phyloP scores from a whole-genome alignment of 2,113 vertebrate genomes.

The Ardeotis arabs region DNA sequence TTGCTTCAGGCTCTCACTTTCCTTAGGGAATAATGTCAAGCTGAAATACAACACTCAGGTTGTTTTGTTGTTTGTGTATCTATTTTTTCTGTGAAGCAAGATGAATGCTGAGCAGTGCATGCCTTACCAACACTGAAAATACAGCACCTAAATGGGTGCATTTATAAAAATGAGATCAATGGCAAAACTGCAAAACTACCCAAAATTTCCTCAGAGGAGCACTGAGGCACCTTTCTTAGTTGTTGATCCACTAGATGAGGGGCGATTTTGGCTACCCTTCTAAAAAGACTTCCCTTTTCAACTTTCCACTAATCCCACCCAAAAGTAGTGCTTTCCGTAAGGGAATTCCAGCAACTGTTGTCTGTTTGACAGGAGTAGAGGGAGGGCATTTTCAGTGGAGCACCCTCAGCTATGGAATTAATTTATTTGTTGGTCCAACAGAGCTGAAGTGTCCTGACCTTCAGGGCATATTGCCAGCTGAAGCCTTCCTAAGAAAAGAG shows the following conservation, averaged over 20 bases:
- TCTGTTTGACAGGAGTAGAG: neutral
- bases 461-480: neutral
- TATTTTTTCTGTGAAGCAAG: neutral
- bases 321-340: neutral
- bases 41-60: neutral
- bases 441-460: neutral
- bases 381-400: neutral
- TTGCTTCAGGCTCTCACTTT: neutral
- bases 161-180: neutral
- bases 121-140: neutral
- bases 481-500: neutral
- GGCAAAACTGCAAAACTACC: neutral
- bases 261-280: neutral
- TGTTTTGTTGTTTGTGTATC: neutral
- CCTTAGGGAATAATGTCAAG: neutral
- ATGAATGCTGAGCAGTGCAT: neutral
- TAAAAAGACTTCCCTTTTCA: neutral
- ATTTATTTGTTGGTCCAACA: neutral
- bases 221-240: neutral
- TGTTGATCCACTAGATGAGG: neutral
- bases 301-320: accelerated
- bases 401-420: neutral
- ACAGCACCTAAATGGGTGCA: neutral
- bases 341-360: too few species aligned
- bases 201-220: neutral